Base-by-base conservation (phyloP, 2,797 vertebrate genomes). In the Catharus ustulatus region DNA sequence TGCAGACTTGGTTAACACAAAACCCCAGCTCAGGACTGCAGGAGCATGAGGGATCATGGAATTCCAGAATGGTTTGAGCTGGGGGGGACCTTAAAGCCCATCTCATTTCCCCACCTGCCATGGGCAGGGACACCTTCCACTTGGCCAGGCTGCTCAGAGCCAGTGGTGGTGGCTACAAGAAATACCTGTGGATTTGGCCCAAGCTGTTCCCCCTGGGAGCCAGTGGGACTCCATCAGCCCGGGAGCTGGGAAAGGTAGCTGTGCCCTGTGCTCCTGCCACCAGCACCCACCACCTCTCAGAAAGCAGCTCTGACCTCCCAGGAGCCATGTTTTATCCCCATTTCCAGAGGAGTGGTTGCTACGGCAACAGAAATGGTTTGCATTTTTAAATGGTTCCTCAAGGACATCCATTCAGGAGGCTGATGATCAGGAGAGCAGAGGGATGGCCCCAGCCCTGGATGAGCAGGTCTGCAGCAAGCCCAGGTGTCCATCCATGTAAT, bases 331-430 rank as follows among this genome's bases (percentile, higher is more conserved):
- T 73, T 59, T 10, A 61, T 46, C 49, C 51, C 63, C 49, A 49
- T 38, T 87, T 85, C 62, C 64, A 61, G 64, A 67, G 48, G 20
- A 91, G 46, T 0, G 0, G 69, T 96, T 94, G 79, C 94, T 42
- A 81, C 0, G 29, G 93, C 68, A 94, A 95, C 32, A 1, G 43
- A 89, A 85, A 36, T 3, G 16, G 54, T 58, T 93, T 68, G 69
- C 46, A 48, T 92, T 89, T 88, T 57, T 38, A 87, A 92, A 87
- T 62, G 62, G 23, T 85, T 77, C 89, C 68, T 72, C 36, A 74
- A 93, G 75, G 75, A 68, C 61, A 16, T 34, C 59, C 78, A 61
- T 27, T 61, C n/a, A 32, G 45, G 46, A 77, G 22, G 23, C 17
- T 27, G 54, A 36, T 29, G 34, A 15, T 38, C 0, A 2, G 67